Percentiles rank a stretch among this genome's conserved stretches.
These are phyloP conservation scores for Labeo catla DNA, from an alignment of 2,113 vertebrate genomes.

Conservation along the genomic window DNA sequence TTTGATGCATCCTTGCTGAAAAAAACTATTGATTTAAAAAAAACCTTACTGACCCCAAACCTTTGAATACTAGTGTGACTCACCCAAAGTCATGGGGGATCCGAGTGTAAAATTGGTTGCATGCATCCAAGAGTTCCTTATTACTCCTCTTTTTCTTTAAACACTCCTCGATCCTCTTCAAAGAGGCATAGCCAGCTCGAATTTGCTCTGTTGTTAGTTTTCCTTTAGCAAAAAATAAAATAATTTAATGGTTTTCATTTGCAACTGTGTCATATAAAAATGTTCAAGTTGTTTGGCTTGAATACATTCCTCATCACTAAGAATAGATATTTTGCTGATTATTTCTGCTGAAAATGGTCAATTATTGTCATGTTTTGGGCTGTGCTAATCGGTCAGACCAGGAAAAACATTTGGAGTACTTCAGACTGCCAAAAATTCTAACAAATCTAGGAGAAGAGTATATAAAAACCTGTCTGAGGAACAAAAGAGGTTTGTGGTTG, in stretches of 20 bases:
- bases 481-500: too few relatives aligned
- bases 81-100: constrained; percentile 93
- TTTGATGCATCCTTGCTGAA: not conserved
- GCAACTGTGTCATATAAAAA: not conserved
- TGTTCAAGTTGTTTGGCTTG: not conserved
- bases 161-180: constrained; percentile 85
- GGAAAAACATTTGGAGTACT: too few relatives aligned
- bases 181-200: constrained; percentile 82
- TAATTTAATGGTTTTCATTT: not conserved
- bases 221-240: constrained; percentile 70
- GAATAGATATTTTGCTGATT: not conserved
- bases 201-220: constrained; percentile 89
- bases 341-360: too few relatives aligned
- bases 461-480: too few relatives aligned
- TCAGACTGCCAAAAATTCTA: too few relatives aligned
- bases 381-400: too few relatives aligned
- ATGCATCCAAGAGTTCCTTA: constrained; percentile 81
- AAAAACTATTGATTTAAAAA: too few relatives aligned
- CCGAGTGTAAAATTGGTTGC: constrained; percentile 91
- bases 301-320: not conserved
- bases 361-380: too few relatives aligned
- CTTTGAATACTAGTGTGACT: not conserved
- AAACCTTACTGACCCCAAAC: not conserved
- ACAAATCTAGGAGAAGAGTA: too few relatives aligned
- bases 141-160: constrained; percentile 75